These are phyloP conservation scores for Troides aeacus DNA, from an alignment of 2,888 invertebrate species.

Conservation along the genomic window DNA sequence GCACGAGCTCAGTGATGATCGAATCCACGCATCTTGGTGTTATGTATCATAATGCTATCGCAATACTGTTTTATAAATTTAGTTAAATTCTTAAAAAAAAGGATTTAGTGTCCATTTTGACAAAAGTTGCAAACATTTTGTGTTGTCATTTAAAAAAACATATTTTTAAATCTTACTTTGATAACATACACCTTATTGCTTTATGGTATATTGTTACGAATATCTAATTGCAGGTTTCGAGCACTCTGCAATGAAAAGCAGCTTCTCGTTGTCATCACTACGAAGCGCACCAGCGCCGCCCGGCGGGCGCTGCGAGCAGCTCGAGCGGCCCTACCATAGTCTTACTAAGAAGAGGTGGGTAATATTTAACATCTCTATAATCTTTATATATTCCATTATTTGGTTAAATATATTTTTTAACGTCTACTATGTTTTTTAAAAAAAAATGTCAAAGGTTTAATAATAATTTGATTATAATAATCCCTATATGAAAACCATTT, in stretches of 20 bases:
- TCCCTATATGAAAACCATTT: too few relatives aligned
- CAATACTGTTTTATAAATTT: too few relatives aligned
- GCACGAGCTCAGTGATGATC: too few relatives aligned
- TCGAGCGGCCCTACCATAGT: slow-evolving; percentile 90
- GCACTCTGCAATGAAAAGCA: slow-evolving; percentile 86
- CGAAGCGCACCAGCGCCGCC: slow-evolving; percentile 80
- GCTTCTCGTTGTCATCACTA: slow-evolving; percentile 91
- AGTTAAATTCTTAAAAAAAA: too few relatives aligned
- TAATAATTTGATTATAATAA: too few relatives aligned
- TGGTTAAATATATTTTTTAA: neutral
- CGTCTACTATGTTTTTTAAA: neutral
- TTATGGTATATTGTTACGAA: neutral
- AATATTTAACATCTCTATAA: neutral
- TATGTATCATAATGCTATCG: too few relatives aligned
- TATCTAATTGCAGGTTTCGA: slow-evolving; percentile 80
- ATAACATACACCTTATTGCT: neutral
- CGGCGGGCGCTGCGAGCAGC: slow-evolving; percentile 70
- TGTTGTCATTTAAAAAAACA: neutral
- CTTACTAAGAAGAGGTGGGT: slow-evolving; percentile 86
- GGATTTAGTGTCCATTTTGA: too few relatives aligned
- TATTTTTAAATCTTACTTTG: neutral
- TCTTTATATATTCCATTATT: neutral
- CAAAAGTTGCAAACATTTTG: too few relatives aligned
- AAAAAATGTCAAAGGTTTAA: too few relatives aligned
- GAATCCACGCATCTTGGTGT: too few relatives aligned